These are phyloP conservation scores for Uloborus diversus DNA, from an alignment of 1,140 invertebrate genomes.

Conservation along the genomic window DNA sequence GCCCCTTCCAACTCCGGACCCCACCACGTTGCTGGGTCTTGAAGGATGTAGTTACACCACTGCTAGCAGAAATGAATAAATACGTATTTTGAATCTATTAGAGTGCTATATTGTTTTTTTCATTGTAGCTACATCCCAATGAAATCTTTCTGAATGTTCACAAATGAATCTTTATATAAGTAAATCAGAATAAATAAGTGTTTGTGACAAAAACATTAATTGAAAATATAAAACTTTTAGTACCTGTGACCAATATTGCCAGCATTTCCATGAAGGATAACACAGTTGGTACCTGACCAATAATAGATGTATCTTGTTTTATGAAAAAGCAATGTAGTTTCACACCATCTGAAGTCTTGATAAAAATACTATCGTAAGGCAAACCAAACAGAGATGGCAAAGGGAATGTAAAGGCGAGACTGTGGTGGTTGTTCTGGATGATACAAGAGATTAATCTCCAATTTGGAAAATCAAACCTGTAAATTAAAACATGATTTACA, in stretches of 20 bases:
- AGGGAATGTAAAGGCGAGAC: constrained; percentile 83
- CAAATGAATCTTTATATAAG: too few relatives aligned
- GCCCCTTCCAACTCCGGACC: too few relatives aligned
- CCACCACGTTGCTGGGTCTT: too few relatives aligned
- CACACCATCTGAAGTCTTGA: constrained; percentile 77
- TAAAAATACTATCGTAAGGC: constrained; percentile 83
- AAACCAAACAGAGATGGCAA: constrained; percentile 83
- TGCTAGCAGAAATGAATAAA: too few relatives aligned
- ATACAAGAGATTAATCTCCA: constrained; percentile 84
- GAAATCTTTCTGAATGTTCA: too few relatives aligned
- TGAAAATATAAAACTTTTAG: too few relatives aligned
- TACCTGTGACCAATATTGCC: constrained; percentile 94
- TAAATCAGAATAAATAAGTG: neutral
- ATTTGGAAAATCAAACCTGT: constrained; percentile 82
- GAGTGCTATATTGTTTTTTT: too few relatives aligned
- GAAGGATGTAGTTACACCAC: too few relatives aligned
- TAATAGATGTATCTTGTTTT: constrained; percentile 74
- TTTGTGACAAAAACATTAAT: neutral
- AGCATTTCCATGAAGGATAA: constrained; percentile 94
- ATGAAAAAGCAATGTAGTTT: constrained; percentile 88
- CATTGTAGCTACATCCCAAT: too few relatives aligned
- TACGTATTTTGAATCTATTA: neutral
- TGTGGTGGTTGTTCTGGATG: constrained; percentile 88
- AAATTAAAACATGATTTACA: constrained; percentile 58
- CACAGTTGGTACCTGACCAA: constrained; percentile 77